Percentiles rank a stretch among this genome's conserved stretches.
phyloP scores from a whole-genome alignment of 2,113 vertebrate genomes.

The Sphaerodactylus townsendi region DNA sequence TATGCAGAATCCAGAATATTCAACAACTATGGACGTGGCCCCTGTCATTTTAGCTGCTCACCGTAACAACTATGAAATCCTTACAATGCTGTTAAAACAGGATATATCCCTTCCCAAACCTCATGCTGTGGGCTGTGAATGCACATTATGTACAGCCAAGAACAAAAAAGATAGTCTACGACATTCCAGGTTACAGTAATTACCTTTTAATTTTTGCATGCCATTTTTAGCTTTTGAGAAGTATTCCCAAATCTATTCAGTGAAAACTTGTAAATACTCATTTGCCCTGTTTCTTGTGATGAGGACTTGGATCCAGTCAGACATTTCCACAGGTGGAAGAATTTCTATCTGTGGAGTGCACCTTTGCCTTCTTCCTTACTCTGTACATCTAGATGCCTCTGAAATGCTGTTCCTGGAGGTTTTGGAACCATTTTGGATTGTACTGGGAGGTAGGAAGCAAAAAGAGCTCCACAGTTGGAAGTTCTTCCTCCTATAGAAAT shows the following conservation, averaged over 20 bases:
- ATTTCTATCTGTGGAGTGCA: too few relatives aligned
- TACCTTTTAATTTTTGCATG: not conserved
- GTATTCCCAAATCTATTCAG: not conserved
- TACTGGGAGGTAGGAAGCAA: too few relatives aligned
- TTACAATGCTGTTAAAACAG: constrained; percentile 97
- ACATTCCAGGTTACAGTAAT: constrained; percentile 86
- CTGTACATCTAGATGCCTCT: too few relatives aligned
- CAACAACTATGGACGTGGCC: constrained; percentile 98
- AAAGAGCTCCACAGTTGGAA: too few relatives aligned
- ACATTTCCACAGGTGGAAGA: too few relatives aligned
- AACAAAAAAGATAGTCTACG: constrained; percentile 98
- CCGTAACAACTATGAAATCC: constrained; percentile 98
- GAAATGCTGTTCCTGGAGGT: too few relatives aligned
- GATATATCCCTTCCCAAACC: constrained; percentile 96
- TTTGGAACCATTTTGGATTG: too few relatives aligned
- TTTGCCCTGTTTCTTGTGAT: not conserved
- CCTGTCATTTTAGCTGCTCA: constrained; percentile 98
- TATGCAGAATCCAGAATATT: constrained; percentile 98
- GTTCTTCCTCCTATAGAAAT: too few relatives aligned
- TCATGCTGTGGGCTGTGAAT: constrained; percentile 97
- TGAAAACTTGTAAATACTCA: not conserved
- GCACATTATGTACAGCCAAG: constrained; percentile 95
- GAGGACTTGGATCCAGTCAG: not conserved
- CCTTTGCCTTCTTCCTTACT: too few relatives aligned
- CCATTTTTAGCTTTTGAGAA: not conserved